Evolutionary conservation across 2,888 invertebrate species (phyloP).

Genomic region (Papilio gigon): DNA sequence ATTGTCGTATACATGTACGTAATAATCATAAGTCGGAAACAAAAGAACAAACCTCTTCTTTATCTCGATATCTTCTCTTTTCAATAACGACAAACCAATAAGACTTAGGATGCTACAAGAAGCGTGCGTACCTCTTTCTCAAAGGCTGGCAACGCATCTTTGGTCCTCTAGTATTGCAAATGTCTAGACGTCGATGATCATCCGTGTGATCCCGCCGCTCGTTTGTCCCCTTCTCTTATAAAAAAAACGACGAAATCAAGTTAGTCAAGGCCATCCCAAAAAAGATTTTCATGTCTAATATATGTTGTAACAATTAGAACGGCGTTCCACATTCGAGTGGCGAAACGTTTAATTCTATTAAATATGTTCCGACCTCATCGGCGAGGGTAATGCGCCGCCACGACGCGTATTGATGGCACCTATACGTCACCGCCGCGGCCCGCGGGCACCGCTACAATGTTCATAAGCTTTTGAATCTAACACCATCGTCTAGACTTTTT

Average conservation of each 20-base stretch:
- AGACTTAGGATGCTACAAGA: no score
- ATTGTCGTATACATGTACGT: no score
- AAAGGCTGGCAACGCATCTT: no score
- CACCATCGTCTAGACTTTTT: constrained; percentile 13
- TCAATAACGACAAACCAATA: no score
- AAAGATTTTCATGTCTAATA: constrained; percentile 29
- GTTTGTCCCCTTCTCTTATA: no score
- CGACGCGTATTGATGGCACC: constrained; percentile 72
- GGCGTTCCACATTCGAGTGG: constrained; percentile 43
- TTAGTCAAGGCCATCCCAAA: neutral
- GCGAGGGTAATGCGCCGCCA: constrained; percentile 65
- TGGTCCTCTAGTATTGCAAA: no score
- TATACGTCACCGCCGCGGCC: constrained; percentile 54
- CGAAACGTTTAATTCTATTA: constrained; percentile 74
- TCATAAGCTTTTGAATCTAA: constrained; percentile 28
- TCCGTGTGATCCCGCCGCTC: no score
- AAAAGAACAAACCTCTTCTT: no score
- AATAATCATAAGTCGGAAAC: no score
- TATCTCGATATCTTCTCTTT: no score
- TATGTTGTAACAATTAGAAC: constrained; percentile 32
- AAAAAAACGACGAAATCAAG: neutral
- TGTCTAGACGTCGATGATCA: no score
- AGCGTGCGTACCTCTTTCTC: no score
- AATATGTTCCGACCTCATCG: constrained; percentile 73
- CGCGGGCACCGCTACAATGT: constrained; percentile 31